A percentile compares a stretch with the other conserved stretches of the same genome.
Evolutionary conservation across 2,888 invertebrate species (phyloP).

Genomic region (Metallyticus violacea): DNA sequence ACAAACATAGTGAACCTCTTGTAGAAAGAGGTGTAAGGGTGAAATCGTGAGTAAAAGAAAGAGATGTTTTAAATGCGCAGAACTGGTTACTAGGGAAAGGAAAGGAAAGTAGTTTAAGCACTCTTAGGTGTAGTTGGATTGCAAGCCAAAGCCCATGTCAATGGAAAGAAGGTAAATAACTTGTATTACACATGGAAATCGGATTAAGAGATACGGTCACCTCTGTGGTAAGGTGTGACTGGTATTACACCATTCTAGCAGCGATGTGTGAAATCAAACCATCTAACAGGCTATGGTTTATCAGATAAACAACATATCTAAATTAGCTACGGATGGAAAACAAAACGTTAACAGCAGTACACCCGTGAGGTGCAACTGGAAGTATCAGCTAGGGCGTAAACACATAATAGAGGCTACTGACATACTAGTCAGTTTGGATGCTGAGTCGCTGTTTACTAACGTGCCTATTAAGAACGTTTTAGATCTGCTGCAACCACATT

Average conservation of each 20-base stretch:
- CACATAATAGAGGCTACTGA: too few species aligned
- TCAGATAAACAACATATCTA: too few species aligned
- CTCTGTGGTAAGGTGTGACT: background rate
- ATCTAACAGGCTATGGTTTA: too few species aligned
- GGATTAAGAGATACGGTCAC: background rate
- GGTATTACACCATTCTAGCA: background rate
- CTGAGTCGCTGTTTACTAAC: too few species aligned
- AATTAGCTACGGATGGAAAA: too few species aligned
- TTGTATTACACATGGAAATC: background rate
- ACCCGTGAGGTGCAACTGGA: too few species aligned
- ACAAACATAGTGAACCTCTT: background rate
- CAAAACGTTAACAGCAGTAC: too few species aligned
- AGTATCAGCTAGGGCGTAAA: too few species aligned
- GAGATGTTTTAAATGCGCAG: background rate
- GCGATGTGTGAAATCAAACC: background rate
- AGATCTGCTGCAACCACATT: too few species aligned
- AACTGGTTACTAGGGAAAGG: background rate
- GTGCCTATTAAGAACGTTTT: too few species aligned
- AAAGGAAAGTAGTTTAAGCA: background rate
- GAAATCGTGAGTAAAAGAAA: background rate
- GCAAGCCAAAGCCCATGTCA: too few species aligned
- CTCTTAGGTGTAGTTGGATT: background rate
- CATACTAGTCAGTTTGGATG: too few species aligned
- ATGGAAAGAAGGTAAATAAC: background rate
- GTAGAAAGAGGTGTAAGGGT: background rate